Evolutionary conservation across 2,888 invertebrate genomes (phyloP), one percentile per base, ranked within the genome.

Genomic region (Bembecia ichneumoniformis): DNA sequence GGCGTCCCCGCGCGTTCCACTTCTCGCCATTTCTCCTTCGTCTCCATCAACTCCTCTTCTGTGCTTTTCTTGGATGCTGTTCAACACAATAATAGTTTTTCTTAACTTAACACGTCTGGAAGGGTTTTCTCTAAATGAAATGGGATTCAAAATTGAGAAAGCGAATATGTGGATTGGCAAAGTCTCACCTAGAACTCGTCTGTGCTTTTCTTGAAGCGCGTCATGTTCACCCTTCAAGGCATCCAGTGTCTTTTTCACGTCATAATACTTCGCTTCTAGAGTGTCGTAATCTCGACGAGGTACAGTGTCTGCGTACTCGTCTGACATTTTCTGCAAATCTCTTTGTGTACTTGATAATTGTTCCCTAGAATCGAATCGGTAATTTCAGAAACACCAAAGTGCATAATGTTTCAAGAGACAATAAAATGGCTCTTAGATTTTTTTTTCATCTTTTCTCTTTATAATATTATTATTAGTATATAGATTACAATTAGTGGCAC

Each of bases 1-100:
- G 88, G 88, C 1, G 87, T 87, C 43, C 88, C 88, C 0, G 82
- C 77, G 1, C 87, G 72, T 57, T 87, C 87, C 55, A 88, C 55
- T 52, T 87, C 87, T 0, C 72, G 62, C 56, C 82, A 83, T 0
- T 77, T 68, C 53, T 88, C 88, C 51, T 74, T 83, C n/a, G 64
- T 64, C 48, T 87, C 87, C 3, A 63, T 57, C 10, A 86, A 54
- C 54, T 87, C 87, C 48, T 82, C 83, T 47, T 83, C 80, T 1
- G 75, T 17, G 3, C 57, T 62, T 47, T 73, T 72, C 58, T 80
- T 84, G 36, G 63, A 58, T 2, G 61, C 84, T 84, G 52, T 3
- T n/a, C 5, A n/a, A 40, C 4, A 40, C 13, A 40, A 40, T 3
- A 9, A 28, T 9, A 28, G 7, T 9, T 28, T 4, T 40, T 14